Base-by-base conservation (phyloP, 2,888 invertebrate genomes). In the Caenorhabditis drosophilae region DNA sequence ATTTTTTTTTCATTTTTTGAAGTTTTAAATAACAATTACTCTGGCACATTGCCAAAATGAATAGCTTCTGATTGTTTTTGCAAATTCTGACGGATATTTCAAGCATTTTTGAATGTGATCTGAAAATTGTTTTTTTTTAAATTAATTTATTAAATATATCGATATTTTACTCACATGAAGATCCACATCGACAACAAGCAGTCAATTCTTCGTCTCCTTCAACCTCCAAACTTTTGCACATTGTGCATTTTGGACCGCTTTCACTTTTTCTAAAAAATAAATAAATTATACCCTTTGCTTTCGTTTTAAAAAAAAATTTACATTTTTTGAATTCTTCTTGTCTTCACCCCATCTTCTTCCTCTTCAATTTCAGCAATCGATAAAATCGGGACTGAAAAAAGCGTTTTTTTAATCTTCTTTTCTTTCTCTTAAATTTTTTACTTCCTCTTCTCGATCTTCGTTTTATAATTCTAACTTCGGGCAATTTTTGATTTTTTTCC, bases 281-380 rank as follows among this genome's bases (percentile, higher is more conserved):
- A 47, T n/a, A n/a, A n/a, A n/a, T n/a, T n/a, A n/a, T n/a, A n/a
- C n/a, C n/a, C n/a, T 12, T 11, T 42, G 23, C 6, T 27, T 9
- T 6, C 4, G 7, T 35, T 22, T 7, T 15, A 7, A 27, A 16
- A 18, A 3, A 20, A 35, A 47, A 45, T 27, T 26, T 15, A 47
- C 47, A 15, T 35, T 35, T 47, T 47, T 22, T 47, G 47, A 4
- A 47, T 3, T 22, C 47, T 22, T 35, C 47, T 47, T 4, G 47
- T 47, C 20, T 47, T 47, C 4, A 47, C 18, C 9, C 22, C 35
- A 35, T 47, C 35, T 20, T 47, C 47, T 35, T 35, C 47, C 7
- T 42, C 42, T 15, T 42, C 42, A 15, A 23, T 23, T 20, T 42
- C 9, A 9, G 20, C 16, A 42, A 23, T 23, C 18, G 20, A 40